Percentiles rank a stretch among this genome's conserved stretches.
Evolutionary conservation across 1,140 invertebrate species (phyloP).

Genomic region (Habropoda laboriosa): DNA sequence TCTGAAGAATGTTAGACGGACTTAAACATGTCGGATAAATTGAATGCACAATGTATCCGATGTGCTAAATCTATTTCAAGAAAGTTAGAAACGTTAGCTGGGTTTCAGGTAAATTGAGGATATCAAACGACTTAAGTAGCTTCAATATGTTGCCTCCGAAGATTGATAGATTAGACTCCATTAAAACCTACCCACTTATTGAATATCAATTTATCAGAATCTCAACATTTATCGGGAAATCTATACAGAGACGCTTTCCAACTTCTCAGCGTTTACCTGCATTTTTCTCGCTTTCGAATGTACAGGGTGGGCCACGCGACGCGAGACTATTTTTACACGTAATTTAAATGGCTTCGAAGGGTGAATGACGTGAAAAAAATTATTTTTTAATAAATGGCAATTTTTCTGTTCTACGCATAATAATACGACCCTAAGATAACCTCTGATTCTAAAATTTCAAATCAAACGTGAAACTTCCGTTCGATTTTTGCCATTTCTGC

Average conservation of each 20-base stretch:
- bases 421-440: no score
- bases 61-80: not conserved
- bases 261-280: no score
- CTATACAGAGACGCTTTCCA: not conserved
- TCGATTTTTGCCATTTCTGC: no score
- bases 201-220: not conserved
- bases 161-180: not conserved
- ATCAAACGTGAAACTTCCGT: no score
- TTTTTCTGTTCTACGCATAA: no score
- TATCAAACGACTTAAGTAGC: not conserved
- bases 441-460: no score
- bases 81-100: not conserved
- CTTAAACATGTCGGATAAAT: not conserved
- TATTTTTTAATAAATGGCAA: no score
- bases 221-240: not conserved
- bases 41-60: not conserved
- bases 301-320: no score
- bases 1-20: not conserved
- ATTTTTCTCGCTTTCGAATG: no score
- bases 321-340: no score
- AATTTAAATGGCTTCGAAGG: no score
- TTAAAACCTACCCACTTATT: not conserved
- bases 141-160: not conserved
- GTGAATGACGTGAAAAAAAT: no score
- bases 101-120: not conserved